phyloP scores from a whole-genome alignment of 2,888 invertebrate genomes.

The Macrophya annulata region DNA sequence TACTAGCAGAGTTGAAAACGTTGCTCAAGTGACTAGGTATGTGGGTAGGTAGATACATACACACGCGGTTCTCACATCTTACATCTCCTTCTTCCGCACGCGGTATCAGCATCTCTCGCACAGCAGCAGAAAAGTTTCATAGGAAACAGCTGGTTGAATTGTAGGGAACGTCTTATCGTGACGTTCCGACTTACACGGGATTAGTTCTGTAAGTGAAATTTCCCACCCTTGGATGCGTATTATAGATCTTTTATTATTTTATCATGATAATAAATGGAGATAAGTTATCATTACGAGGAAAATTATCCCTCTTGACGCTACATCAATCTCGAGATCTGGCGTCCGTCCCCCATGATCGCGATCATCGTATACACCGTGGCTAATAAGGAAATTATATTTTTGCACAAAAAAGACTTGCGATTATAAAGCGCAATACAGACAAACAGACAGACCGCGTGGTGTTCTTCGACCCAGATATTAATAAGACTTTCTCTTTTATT shows the following conservation, averaged over 20 bases:
- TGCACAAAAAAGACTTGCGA: conserved; percentile 22
- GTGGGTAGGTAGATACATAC: not conserved
- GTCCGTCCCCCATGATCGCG: not conserved
- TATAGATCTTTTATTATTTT: not conserved
- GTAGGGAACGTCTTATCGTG: not conserved
- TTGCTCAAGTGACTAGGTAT: conserved; percentile 62
- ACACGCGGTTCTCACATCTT: conserved; percentile 2
- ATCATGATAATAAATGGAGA: not conserved
- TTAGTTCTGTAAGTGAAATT: not conserved
- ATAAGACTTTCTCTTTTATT: conserved; percentile 78
- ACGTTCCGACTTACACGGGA: not conserved
- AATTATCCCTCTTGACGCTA: too few relatives aligned
- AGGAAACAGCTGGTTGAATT: not conserved
- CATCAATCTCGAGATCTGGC: too few relatives aligned
- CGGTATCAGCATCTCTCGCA: not conserved
- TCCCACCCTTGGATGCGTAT: not conserved
- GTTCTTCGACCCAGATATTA: conserved; percentile 75
- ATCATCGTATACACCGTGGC: not conserved
- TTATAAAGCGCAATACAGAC: not conserved
- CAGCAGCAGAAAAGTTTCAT: not conserved
- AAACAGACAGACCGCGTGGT: conserved; percentile 42
- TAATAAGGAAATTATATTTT: conserved; percentile 39
- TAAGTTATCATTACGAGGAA: too few relatives aligned
- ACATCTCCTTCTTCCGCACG: not conserved
- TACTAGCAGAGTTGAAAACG: conserved; percentile 70